Conservation (phyloP, 1,140 invertebrate species). For the Scylla paramamosain region DNA sequence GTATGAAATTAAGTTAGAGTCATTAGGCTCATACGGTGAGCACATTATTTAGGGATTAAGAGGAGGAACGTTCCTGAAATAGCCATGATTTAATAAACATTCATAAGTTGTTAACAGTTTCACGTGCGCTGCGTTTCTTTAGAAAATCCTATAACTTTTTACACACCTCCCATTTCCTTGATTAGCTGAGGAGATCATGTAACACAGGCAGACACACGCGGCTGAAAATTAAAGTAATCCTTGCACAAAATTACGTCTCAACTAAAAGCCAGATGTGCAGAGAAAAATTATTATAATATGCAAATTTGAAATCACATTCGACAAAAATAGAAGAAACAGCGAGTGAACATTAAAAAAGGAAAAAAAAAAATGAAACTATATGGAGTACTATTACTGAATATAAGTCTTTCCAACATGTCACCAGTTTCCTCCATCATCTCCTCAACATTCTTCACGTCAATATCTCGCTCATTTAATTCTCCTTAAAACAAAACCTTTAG, state of each 20-base stretch:
- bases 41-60: background rate
- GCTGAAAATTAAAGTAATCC: background rate
- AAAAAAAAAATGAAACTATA: background rate
- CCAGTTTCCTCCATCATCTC: background rate
- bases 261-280: background rate
- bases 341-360: background rate
- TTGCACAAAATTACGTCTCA: background rate
- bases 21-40: slow-evolving; percentile 13
- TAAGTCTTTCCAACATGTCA: background rate
- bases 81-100: background rate
- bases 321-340: background rate
- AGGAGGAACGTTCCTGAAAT: background rate
- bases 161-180: too few species aligned
- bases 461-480: background rate
- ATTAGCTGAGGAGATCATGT: too few species aligned
- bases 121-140: background rate
- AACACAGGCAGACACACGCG: too few species aligned
- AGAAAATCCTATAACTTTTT: too few species aligned
- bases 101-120: background rate
- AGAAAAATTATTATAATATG: slow-evolving; percentile 1
- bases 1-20: slow-evolving; percentile 6
- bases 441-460: background rate
- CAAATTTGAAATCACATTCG: slow-evolving; percentile 7
- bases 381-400: background rate
- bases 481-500: too few species aligned